Evolutionary conservation across 2,888 invertebrate species (phyloP), one percentile per base, ranked within the genome.

Genomic region (Acrobasis suavella): DNA sequence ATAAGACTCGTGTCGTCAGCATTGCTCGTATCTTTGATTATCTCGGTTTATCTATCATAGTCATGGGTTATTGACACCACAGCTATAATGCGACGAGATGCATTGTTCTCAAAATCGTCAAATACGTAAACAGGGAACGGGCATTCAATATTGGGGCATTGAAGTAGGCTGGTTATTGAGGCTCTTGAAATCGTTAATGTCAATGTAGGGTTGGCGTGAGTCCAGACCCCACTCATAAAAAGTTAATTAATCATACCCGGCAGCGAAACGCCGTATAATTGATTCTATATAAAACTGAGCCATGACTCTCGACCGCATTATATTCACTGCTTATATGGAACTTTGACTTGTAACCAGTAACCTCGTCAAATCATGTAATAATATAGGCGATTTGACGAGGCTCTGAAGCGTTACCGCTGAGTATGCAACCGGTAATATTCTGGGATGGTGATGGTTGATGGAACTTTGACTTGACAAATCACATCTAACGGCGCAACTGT

Each of bases 171-270:
- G 67, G 60, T 71, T 73, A 75, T 68, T 69, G 68, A 68, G 62
- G 66, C 72, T 66, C 76, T 79, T 75, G 72, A 77, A 78, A 76
- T 69, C 74, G 76, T 75, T 82, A 78, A 81, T 79, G 80, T 80
- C 80, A 80, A 80, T 80, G 80, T 76, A 79, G 76, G 83, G 83
- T 80, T 84, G 38, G 84, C 83, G 68, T 70, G 67, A 60, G 67
- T 81, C 84, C 84, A 84, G 66, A 66, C 59, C 64, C 52, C 64
- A 62, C 65, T 74, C 74, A 81, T 81, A 81, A 83, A 83, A 84
- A 81, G 71, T 79, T 77, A 78, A 82, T 86, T 83, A 82, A 85
- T 85, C 82, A 84, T 78, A 64, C 67, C 60, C 67, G 68, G 64
- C 64, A 64, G 67, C 60, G 67, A 75, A 69, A 70, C 73, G 72